Conservation (phyloP, 2,797 vertebrate genomes). For the Anas georgica region DNA sequence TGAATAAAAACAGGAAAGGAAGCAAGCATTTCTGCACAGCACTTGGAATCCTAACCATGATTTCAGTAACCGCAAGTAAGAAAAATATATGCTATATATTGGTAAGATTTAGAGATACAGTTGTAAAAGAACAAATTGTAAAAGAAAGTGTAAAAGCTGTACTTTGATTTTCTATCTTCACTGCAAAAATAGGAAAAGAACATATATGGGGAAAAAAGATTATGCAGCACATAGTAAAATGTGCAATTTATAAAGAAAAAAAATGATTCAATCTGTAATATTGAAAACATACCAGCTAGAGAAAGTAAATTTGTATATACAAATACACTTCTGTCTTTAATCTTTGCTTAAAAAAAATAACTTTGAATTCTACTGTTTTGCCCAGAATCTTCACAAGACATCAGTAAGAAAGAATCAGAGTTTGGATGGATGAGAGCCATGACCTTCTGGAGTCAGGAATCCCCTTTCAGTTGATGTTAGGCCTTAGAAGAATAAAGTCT, state of each 20-base stretch:
- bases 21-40: neutral
- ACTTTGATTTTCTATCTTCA: neutral
- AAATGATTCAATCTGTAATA: neutral
- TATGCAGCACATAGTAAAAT: neutral
- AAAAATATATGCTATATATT: neutral
- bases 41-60: neutral
- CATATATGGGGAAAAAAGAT: neutral
- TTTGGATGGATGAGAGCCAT: neutral
- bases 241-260: neutral
- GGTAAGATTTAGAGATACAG: neutral
- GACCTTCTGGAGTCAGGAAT: neutral
- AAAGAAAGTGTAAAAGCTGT: neutral
- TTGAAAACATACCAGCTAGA: neutral
- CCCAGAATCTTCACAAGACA: neutral
- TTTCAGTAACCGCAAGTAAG: neutral
- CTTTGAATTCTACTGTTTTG: neutral
- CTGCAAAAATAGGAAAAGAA: constrained; percentile 1
- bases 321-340: neutral
- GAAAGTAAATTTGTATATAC: neutral
- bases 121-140: neutral
- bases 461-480: neutral
- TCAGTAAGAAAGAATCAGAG: neutral
- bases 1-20: neutral
- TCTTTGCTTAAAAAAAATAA: neutral
- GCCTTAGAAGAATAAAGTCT: neutral